These are phyloP conservation scores for Pitta sordida DNA, from an alignment of 2,113 vertebrate genomes.

Conservation along the genomic window DNA sequence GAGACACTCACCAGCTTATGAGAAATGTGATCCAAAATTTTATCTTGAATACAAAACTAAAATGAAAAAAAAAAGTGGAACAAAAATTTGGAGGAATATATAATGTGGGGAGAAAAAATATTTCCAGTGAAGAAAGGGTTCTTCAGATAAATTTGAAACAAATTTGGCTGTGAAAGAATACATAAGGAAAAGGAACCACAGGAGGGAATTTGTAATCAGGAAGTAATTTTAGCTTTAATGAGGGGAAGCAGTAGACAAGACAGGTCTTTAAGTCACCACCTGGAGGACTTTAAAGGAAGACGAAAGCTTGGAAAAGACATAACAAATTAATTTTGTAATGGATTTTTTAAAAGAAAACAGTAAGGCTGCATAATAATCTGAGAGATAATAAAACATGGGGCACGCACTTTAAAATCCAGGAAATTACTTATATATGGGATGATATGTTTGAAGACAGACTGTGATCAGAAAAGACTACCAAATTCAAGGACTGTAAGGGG, in stretches of 20 bases:
- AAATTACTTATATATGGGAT: neutral
- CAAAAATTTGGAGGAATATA: neutral
- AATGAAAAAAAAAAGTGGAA: neutral
- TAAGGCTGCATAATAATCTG: neutral
- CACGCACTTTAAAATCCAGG: neutral
- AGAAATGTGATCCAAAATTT: neutral
- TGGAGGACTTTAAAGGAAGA: conserved; percentile 17
- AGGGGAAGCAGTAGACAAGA: conserved; percentile 36
- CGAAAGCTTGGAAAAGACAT: neutral
- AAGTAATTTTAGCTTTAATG: conserved; percentile 29
- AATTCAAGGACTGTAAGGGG: neutral
- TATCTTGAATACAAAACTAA: neutral
- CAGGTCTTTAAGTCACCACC: conserved; percentile 21
- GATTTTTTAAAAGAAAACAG: neutral
- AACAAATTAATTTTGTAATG: neutral
- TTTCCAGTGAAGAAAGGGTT: neutral
- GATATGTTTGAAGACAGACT: neutral
- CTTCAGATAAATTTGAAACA: conserved; percentile 8
- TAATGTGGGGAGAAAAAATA: neutral
- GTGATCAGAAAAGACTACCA: neutral
- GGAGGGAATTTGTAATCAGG: conserved; percentile 35
- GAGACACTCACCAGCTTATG: neutral
- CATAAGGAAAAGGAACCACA: neutral
- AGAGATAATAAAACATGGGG: neutral
- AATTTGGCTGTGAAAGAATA: neutral